A percentile compares a stretch with the other conserved stretches of the same genome.
Evolutionary conservation across 2,797 vertebrate genomes (phyloP).

Genomic region (Psittacula echo): DNA sequence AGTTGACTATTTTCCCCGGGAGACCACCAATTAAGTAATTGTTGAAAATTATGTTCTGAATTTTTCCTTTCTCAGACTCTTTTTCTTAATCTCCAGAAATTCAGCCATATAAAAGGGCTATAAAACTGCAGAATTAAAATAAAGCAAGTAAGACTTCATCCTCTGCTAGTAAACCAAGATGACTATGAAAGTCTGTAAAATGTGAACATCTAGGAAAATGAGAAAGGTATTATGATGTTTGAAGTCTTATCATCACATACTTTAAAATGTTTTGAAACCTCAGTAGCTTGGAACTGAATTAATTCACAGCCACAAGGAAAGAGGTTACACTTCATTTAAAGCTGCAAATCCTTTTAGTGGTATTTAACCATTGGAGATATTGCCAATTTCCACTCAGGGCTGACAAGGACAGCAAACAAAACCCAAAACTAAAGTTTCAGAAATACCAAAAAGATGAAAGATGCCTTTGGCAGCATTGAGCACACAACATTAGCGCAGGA

Average conservation of each 20-base stretch:
- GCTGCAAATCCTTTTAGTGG: background rate
- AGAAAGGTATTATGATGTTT: background rate
- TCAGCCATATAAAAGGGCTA: background rate
- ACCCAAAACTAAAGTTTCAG: background rate
- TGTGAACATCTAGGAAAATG: background rate
- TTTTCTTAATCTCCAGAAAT: background rate
- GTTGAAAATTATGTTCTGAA: background rate
- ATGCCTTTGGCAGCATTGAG: background rate
- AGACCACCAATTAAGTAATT: background rate
- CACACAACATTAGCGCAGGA: background rate
- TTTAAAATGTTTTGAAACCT: background rate
- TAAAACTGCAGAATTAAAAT: background rate
- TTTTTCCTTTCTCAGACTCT: background rate
- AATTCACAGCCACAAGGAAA: background rate
- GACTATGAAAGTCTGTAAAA: background rate
- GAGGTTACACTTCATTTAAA: conserved; percentile 5
- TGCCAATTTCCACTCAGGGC: background rate
- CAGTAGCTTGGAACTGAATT: background rate
- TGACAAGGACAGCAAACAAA: background rate
- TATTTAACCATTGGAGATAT: background rate
- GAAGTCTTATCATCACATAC: background rate
- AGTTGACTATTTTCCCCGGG: background rate
- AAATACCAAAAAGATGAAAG: background rate
- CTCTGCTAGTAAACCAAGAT: background rate
- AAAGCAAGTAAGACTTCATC: background rate